Conservation (phyloP, 2,888 invertebrate species). For the Ennomos fuscantarius region DNA sequence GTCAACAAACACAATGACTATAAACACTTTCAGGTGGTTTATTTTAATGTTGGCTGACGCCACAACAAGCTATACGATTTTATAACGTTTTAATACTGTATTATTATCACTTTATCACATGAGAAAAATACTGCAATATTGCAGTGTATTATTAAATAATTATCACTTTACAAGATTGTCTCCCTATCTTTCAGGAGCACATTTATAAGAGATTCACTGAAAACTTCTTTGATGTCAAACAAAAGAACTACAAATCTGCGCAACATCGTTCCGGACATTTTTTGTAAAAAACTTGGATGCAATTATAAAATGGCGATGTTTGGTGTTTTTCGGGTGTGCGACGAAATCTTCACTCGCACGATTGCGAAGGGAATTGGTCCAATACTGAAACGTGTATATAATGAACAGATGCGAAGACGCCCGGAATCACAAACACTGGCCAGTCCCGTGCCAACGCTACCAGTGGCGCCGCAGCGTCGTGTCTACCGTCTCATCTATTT, state of each 20-base stretch:
- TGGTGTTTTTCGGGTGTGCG: conserved; percentile 39
- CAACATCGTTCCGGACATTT: conserved; percentile 63
- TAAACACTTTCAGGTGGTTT: conserved; percentile 35
- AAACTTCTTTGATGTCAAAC: conserved; percentile 80
- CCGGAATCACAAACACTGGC: conserved; percentile 71
- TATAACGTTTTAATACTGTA: conserved; percentile 47
- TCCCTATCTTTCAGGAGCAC: conserved; percentile 75
- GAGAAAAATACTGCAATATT: conserved; percentile 49
- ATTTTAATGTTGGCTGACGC: conserved; percentile 30
- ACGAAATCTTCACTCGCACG: conserved; percentile 64
- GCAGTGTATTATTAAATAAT: conserved; percentile 27
- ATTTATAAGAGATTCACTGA: conserved; percentile 80
- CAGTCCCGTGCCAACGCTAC: conserved; percentile 73
- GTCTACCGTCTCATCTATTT: conserved; percentile 65
- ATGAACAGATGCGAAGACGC: conserved; percentile 79
- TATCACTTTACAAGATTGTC: conserved; percentile 60
- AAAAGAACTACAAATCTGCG: conserved; percentile 72
- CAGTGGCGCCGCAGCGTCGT: conserved; percentile 71
- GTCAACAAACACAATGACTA: conserved; percentile 25
- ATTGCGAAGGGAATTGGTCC: conserved; percentile 71
- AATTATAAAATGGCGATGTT: conserved; percentile 60
- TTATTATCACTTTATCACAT: conserved; percentile 52
- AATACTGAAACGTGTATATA: conserved; percentile 79
- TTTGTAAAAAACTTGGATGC: conserved; percentile 40
- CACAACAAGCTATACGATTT: conserved; percentile 45